Percentiles rank a stretch among this genome's conserved stretches.
Conservation (phyloP, 2,888 invertebrate genomes). For the Thera obeliscata region DNA sequence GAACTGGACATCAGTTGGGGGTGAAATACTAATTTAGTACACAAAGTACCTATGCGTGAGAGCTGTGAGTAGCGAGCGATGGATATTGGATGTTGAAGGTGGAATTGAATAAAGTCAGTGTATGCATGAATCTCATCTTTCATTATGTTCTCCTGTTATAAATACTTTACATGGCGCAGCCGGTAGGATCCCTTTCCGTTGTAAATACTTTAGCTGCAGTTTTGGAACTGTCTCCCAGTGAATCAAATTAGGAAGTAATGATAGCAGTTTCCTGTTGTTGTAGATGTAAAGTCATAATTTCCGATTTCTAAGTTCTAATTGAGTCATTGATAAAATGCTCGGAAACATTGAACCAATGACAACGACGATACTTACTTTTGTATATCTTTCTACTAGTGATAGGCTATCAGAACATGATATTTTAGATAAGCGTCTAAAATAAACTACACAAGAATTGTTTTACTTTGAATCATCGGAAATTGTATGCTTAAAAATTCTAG, state of each 20-base stretch:
- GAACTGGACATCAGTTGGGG: no score
- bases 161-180: no score
- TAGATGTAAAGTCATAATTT: slow-evolving; percentile 29
- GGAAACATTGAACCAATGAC: slow-evolving; percentile 22
- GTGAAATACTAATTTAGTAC: no score
- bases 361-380: slow-evolving; percentile 5
- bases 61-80: no score
- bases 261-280: slow-evolving; percentile 27
- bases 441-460: neutral
- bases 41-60: no score
- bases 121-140: no score
- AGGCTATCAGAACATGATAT: slow-evolving; percentile 21
- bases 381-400: slow-evolving; percentile 9
- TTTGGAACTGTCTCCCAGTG: neutral
- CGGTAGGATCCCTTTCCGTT: no score
- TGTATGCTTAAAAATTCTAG: no score
- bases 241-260: slow-evolving; percentile 11
- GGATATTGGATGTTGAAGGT: no score
- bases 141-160: no score
- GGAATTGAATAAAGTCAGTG: no score
- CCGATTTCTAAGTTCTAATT: slow-evolving; percentile 23
- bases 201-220: neutral
- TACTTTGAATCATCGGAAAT: neutral
- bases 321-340: slow-evolving; percentile 34
- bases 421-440: slow-evolving; percentile 19